Evolutionary conservation across 2,113 vertebrate genomes (phyloP).

Genomic region (Pollimyrus isidori): DNA sequence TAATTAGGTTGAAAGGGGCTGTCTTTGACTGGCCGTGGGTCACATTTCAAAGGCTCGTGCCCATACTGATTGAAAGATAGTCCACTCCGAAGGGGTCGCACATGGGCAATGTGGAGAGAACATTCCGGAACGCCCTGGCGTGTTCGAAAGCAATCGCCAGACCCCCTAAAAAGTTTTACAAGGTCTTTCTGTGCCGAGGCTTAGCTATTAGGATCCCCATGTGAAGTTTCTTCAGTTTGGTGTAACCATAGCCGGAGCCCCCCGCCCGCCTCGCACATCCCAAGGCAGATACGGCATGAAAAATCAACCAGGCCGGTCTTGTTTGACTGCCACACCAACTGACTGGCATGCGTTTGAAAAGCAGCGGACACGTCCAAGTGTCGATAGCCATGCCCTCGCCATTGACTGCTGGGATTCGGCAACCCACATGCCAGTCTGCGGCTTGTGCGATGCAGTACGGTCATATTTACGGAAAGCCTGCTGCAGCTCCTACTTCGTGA

Average conservation of each 20-base stretch:
- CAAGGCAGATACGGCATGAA: neutral
- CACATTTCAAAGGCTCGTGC: conserved; percentile 71
- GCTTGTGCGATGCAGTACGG: neutral
- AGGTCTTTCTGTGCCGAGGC: conserved; percentile 32
- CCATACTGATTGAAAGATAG: conserved; percentile 69
- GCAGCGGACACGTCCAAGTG: neutral
- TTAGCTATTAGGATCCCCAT: conserved; percentile 33
- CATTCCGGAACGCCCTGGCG: conserved; percentile 30
- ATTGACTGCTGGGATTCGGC: neutral
- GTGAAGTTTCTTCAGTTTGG: conserved; percentile 31
- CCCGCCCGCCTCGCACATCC: neutral
- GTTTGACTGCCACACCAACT: too few species aligned
- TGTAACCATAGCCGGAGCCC: neutral
- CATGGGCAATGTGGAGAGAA: conserved; percentile 29
- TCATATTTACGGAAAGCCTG: neutral
- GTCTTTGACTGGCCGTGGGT: conserved; percentile 62
- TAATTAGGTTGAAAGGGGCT: conserved; percentile 60
- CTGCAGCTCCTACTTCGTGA: neutral
- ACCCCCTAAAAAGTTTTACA: conserved; percentile 33
- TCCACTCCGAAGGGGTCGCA: conserved; percentile 29
- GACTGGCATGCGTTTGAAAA: too few species aligned
- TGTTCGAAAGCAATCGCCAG: conserved; percentile 32
- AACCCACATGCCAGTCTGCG: neutral
- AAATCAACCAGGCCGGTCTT: neutral
- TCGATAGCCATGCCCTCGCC: neutral